Evolutionary conservation across 2,888 invertebrate genomes (phyloP).

Genomic region (Chaetogeoica ovagalla): DNA sequence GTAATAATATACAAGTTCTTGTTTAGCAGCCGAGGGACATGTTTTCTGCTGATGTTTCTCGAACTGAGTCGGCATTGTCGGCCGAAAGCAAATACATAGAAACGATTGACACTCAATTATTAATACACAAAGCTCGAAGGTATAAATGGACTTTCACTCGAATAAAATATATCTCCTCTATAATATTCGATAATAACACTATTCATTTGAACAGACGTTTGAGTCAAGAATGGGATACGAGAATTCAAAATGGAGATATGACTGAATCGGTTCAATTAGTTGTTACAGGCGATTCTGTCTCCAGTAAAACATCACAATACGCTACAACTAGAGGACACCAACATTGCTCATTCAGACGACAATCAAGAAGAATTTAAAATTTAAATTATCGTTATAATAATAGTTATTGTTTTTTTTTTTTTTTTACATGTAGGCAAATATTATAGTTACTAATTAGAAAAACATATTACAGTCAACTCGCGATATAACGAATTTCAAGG

Average conservation of each 20-base stretch:
- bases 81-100: conserved; percentile 48
- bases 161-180: not conserved
- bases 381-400: conserved; percentile 1
- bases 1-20: not conserved
- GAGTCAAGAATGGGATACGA: conserved; percentile 46
- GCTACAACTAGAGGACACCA: conserved; percentile 32
- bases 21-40: conserved; percentile 37
- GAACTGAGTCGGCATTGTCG: conserved; percentile 40
- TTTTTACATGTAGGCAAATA: conserved; percentile 22
- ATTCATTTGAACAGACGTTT: conserved; percentile 26
- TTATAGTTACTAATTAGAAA: conserved; percentile 29
- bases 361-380: conserved; percentile 47
- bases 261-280: conserved; percentile 47
- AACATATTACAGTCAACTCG: not conserved
- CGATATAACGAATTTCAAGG: too few species aligned
- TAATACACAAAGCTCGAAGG: conserved; percentile 46
- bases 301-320: conserved; percentile 36
- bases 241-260: conserved; percentile 24
- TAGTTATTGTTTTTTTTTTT: not conserved
- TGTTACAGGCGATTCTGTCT: conserved; percentile 42
- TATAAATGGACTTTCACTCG: not conserved
- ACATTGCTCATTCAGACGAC: conserved; percentile 49
- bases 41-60: conserved; percentile 42
- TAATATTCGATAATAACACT: not conserved
- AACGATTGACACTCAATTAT: conserved; percentile 43